Conservation (phyloP, 2,797 vertebrate species). For the Lagorchestes hirsutus region DNA sequence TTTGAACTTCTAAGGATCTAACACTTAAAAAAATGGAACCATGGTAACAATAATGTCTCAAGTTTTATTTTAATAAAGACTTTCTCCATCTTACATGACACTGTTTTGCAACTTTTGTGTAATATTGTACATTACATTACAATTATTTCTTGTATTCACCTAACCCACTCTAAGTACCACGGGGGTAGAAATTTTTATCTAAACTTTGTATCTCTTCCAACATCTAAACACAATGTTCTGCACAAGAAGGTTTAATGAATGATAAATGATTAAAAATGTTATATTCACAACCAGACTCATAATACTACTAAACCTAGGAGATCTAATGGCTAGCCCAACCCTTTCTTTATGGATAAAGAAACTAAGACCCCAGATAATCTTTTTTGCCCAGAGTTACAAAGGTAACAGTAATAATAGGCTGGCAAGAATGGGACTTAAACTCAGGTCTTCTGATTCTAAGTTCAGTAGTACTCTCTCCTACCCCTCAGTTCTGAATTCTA, state of each 20-base stretch:
- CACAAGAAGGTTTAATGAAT: not conserved
- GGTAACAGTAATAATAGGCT: not conserved
- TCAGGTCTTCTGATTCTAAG: not conserved
- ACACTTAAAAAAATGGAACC: constrained; percentile 10
- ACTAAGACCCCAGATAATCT: not conserved
- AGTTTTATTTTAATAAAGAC: not conserved
- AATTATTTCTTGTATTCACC: not conserved
- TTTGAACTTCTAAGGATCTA: constrained; percentile 54
- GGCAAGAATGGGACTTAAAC: not conserved
- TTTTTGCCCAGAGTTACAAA: not conserved
- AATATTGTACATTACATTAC: not conserved
- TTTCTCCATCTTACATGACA: not conserved
- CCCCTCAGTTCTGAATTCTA: not conserved
- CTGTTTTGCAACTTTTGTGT: not conserved
- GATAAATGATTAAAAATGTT: not conserved
- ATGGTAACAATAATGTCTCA: constrained; percentile 37
- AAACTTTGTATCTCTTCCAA: not conserved
- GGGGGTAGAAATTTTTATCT: not conserved
- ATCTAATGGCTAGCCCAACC: not conserved
- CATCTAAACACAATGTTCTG: not conserved
- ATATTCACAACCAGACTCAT: not conserved
- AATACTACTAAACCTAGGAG: not conserved
- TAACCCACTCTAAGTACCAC: not conserved
- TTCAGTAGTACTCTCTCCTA: not conserved
- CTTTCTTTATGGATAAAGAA: not conserved